Base-by-base conservation (phyloP, 1,140 invertebrate species). In the Diorhabda sublineata region DNA sequence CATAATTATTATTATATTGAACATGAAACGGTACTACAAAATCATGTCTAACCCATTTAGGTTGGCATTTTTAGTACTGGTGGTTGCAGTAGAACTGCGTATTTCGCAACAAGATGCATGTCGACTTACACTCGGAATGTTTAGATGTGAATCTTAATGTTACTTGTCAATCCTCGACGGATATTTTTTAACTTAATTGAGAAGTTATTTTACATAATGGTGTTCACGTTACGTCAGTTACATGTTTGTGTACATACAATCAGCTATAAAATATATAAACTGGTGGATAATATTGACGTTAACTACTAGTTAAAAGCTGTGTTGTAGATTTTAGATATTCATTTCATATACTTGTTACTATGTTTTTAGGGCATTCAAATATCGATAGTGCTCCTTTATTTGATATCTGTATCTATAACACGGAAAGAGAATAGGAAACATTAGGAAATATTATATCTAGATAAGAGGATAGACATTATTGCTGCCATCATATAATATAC, bases 141-240 rank as follows among this genome's bases (percentile, higher is more conserved):
- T 64, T 67, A 72, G 71, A 72, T 69, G 71, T 72, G 71, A 69
- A 72, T 72, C 68, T 72, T 67, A 69, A 72, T 71, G 70, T 71
- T 71, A 71, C 62, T 69, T 72, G 71, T 72, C 71, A 72, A 72
- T 72, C 65, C 64, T 41, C 67, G 41, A 63, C 58, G 68, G 64
- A 61, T 69, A 69, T 72, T 72, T 69, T 72, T 72, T 63, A 69
- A 67, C 63, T 72, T 69, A 72, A 72, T 72, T 72, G 71, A 72
- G 67, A 72, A 67, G 68, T 72, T 72, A 72, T 69, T 72, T 72
- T 72, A 68, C 71, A 72, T 72, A 72, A 72, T 69, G 68, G 71
- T 72, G 71, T 72, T 56, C 66, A 67, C 68, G 67, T 72, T 72
- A 64, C 67, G 63, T 64, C 70, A 71, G 67, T 68, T 65, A 56